These are phyloP conservation scores for Ariolimax columbianus DNA, from an alignment of 2,888 invertebrate genomes.

Conservation along the genomic window DNA sequence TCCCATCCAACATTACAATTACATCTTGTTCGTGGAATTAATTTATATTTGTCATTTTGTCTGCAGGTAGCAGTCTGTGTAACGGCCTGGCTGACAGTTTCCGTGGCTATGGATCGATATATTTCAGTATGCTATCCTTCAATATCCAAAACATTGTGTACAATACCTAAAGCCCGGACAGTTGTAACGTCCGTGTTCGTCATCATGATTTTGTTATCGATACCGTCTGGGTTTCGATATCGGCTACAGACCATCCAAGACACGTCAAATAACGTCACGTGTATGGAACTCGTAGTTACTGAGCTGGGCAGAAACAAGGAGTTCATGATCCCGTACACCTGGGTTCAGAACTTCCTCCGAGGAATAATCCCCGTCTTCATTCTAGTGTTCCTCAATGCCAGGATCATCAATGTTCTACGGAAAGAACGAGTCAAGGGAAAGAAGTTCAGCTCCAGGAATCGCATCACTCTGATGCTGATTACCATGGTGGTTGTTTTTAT, in stretches of 20 bases:
- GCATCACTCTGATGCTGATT: slow-evolving; percentile 77
- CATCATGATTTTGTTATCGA: slow-evolving; percentile 71
- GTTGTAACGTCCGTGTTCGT: slow-evolving; percentile 71
- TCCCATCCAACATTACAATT: too few relatives aligned
- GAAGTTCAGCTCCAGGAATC: slow-evolving; percentile 73
- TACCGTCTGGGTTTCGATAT: slow-evolving; percentile 75
- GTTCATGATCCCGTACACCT: slow-evolving; percentile 74
- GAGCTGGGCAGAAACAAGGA: slow-evolving; percentile 67
- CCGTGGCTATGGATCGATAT: slow-evolving; percentile 75
- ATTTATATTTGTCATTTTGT: neutral
- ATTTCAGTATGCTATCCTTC: slow-evolving; percentile 74
- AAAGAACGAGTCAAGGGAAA: slow-evolving; percentile 70
- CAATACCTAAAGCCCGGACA: slow-evolving; percentile 67
- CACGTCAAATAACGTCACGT: slow-evolving; percentile 59
- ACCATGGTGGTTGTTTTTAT: slow-evolving; percentile 76
- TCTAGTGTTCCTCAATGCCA: slow-evolving; percentile 71
- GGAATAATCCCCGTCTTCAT: slow-evolving; percentile 75
- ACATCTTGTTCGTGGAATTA: neutral
- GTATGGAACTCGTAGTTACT: slow-evolving; percentile 63
- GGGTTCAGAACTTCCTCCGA: slow-evolving; percentile 74
- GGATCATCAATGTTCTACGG: slow-evolving; percentile 73
- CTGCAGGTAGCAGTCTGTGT: slow-evolving; percentile 61
- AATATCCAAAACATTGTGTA: slow-evolving; percentile 65
- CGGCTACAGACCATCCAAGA: slow-evolving; percentile 64
- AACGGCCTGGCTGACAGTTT: slow-evolving; percentile 75